A percentile compares a stretch with the other conserved stretches of the same genome.
These are phyloP conservation scores for Champsocephalus gunnari DNA, from an alignment of 2,797 vertebrate genomes.

Conservation along the genomic window DNA sequence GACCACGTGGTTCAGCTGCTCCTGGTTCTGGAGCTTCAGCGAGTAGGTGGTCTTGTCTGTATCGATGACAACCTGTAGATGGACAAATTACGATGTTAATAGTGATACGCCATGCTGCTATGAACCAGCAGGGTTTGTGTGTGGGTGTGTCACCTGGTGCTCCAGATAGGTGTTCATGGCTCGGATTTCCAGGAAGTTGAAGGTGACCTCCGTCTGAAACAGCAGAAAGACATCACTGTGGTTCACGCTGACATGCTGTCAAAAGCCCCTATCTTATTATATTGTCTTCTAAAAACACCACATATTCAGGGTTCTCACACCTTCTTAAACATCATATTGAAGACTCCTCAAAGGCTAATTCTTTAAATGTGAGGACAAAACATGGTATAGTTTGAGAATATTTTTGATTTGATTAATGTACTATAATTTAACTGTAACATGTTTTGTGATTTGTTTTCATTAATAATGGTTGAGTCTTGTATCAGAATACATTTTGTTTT, in stretches of 20 bases:
- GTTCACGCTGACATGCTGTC: background rate
- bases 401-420: too few relatives aligned
- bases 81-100: conserved; percentile 1
- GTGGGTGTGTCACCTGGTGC: conserved; percentile 82
- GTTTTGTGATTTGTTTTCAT: too few relatives aligned
- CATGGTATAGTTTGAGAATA: too few relatives aligned
- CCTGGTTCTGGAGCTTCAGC: conserved; percentile 85
- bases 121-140: background rate
- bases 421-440: too few relatives aligned
- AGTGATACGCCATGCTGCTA: background rate
- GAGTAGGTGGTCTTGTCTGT: conserved; percentile 90
- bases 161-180: conserved; percentile 89
- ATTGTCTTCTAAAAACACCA: background rate
- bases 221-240: conserved; percentile 14
- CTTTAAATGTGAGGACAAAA: too few relatives aligned
- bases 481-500: too few relatives aligned
- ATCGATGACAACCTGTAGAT: conserved; percentile 88
- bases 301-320: too few relatives aligned
- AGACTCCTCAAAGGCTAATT: too few relatives aligned
- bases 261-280: background rate
- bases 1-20: conserved; percentile 90
- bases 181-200: conserved; percentile 94
- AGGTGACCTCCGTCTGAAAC: conserved; percentile 88
- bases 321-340: too few relatives aligned
- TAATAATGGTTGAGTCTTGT: too few relatives aligned